Conservation (phyloP, 1,140 invertebrate genomes). For the Limonius californicus region DNA sequence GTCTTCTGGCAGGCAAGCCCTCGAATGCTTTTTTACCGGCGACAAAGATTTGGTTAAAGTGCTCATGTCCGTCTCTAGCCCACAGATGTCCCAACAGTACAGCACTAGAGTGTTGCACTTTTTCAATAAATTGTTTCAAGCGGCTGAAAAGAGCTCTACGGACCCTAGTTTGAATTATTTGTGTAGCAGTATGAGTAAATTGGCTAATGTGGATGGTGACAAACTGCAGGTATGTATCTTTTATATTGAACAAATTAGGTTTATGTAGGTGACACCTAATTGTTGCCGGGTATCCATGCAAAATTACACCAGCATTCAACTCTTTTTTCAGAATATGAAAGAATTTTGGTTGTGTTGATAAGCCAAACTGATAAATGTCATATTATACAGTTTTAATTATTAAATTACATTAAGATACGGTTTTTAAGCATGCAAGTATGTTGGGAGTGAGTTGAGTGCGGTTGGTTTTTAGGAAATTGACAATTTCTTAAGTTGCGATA, state of each 20-base stretch:
- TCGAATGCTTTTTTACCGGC: constrained; percentile 74
- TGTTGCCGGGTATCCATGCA: no score
- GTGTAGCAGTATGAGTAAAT: constrained; percentile 62
- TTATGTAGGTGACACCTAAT: no score
- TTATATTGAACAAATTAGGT: no score
- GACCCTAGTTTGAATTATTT: constrained; percentile 65
- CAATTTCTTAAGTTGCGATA: no score
- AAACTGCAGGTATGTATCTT: constrained; percentile 54
- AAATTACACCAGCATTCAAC: no score
- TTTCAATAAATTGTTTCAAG: constrained; percentile 73
- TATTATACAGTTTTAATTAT: no score
- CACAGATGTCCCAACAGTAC: constrained; percentile 66
- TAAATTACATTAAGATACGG: no score
- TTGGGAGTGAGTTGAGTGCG: no score
- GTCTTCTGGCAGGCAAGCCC: constrained; percentile 70
- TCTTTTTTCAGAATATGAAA: no score
- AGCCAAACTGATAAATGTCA: not conserved
- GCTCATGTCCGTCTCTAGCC: constrained; percentile 67
- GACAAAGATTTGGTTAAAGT: constrained; percentile 63
- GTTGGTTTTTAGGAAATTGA: no score
- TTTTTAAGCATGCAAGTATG: no score
- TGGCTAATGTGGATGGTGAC: constrained; percentile 61
- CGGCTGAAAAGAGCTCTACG: constrained; percentile 54
- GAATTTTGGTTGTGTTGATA: no score
- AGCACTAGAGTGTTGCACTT: constrained; percentile 75